Percentiles rank a stretch among this genome's conserved stretches.
These are phyloP conservation scores for Ditula angustiorana DNA, from an alignment of 2,888 invertebrate species.

Conservation along the genomic window DNA sequence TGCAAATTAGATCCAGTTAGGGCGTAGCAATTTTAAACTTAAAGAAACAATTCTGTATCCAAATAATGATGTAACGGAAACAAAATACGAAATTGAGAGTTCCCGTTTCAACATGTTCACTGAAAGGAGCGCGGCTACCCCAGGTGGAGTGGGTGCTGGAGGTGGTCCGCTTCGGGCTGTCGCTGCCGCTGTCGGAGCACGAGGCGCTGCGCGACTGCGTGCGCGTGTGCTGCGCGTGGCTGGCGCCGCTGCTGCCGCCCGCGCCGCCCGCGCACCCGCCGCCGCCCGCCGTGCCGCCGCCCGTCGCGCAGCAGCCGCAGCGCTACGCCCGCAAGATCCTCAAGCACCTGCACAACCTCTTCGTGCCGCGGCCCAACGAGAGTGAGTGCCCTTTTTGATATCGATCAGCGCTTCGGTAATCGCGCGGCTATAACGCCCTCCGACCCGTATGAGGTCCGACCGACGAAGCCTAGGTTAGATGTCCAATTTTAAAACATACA, in stretches of 20 bases:
- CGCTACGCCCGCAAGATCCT: conserved; percentile 96
- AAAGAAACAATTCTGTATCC: too few species aligned
- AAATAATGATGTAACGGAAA: too few species aligned
- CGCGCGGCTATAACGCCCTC: too few species aligned
- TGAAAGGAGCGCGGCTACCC: conserved; percentile 24
- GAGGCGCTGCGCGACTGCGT: conserved; percentile 98
- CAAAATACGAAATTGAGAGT: too few species aligned
- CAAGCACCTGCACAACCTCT: conserved; percentile 96
- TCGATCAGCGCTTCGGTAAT: too few species aligned
- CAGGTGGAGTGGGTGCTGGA: conserved; percentile 95
- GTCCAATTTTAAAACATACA: too few species aligned
- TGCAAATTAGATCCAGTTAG: too few species aligned
- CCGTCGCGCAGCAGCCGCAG: too few species aligned
- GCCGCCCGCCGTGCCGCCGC: conserved; percentile 94
- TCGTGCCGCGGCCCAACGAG: conserved; percentile 96
- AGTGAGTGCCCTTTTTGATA: conserved; percentile 86
- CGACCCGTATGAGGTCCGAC: too few species aligned
- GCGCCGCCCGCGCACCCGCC: conserved; percentile 94
- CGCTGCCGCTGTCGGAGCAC: conserved; percentile 95
- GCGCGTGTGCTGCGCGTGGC: conserved; percentile 98
- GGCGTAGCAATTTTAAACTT: too few species aligned
- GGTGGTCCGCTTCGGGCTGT: conserved; percentile 96
- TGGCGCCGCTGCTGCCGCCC: conserved; percentile 93
- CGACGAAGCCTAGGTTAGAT: too few species aligned
- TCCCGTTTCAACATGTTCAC: too few species aligned